A percentile compares a stretch with the other conserved stretches of the same genome.
phyloP scores from a whole-genome alignment of 2,797 vertebrate genomes.

The Esox lucius region DNA sequence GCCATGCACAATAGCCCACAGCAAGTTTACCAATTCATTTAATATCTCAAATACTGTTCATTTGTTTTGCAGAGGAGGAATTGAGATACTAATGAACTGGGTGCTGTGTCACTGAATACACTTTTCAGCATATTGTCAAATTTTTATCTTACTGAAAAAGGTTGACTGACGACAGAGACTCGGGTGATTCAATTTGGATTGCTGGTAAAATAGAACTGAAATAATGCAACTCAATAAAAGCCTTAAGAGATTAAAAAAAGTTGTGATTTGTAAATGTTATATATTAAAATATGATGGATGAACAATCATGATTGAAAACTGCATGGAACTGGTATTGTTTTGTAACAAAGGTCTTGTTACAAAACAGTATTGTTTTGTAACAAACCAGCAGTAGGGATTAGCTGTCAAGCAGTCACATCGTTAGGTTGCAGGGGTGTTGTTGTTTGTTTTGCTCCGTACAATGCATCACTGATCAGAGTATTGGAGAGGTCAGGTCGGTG shows the following conservation, averaged over 20 bases:
- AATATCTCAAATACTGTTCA: slow-evolving; percentile 61
- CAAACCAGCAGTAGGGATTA: not conserved
- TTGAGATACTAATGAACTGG: slow-evolving; percentile 61
- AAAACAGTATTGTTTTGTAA: not conserved
- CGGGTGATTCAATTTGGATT: not conserved
- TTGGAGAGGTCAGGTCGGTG: not conserved
- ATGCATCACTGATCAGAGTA: not conserved
- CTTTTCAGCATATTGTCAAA: slow-evolving; percentile 24
- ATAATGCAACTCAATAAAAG: not conserved
- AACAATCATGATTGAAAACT: not conserved
- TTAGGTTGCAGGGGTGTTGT: not conserved
- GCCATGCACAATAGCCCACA: slow-evolving; percentile 54
- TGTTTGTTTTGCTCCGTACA: not conserved
- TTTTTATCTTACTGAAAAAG: not conserved
- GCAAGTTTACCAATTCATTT: slow-evolving; percentile 65
- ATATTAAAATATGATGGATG: slow-evolving; percentile 7
- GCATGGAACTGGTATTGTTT: too few species aligned
- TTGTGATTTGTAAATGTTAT: not conserved
- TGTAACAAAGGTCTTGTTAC: too few species aligned
- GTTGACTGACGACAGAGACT: not conserved
- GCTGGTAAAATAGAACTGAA: not conserved
- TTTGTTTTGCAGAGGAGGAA: slow-evolving; percentile 62
- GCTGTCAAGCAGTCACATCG: not conserved
- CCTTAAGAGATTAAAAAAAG: not conserved
- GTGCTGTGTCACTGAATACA: slow-evolving; percentile 28